Evolutionary conservation across 2,888 invertebrate genomes (phyloP).

Genomic region (Microchrysa polita): DNA sequence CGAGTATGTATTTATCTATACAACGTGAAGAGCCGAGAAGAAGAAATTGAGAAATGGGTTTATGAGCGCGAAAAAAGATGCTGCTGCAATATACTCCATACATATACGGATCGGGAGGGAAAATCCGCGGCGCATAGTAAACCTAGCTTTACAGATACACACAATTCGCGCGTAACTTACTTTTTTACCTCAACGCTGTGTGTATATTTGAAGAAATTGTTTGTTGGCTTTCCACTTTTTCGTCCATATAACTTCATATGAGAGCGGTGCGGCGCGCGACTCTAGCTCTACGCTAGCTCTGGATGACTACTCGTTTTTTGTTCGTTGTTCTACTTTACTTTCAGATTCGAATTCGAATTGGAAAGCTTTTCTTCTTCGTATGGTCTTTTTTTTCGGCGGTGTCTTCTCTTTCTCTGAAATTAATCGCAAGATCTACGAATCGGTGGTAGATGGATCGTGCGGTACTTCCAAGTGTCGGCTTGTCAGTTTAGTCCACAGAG

Average conservation of each 20-base stretch:
- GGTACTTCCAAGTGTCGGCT: background rate
- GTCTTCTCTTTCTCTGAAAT: no score
- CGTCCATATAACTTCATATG: no score
- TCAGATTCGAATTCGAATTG: constrained; percentile 34
- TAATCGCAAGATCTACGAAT: no score
- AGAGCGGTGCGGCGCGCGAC: no score
- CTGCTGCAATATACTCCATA: background rate
- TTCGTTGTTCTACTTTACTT: constrained; percentile 44
- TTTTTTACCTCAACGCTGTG: constrained; percentile 5
- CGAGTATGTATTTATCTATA: no score
- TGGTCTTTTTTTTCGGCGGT: background rate
- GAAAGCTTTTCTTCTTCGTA: constrained; percentile 34
- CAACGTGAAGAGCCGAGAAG: constrained; percentile 9
- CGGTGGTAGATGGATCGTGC: background rate
- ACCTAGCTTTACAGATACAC: constrained; percentile 16
- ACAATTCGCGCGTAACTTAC: background rate
- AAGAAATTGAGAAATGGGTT: constrained; percentile 41
- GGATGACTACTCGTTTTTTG: constrained; percentile 41
- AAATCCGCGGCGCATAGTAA: no score
- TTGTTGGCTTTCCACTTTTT: constrained; percentile 43
- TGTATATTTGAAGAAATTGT: constrained; percentile 34
- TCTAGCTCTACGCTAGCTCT: no score
- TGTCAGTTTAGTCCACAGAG: constrained; percentile 1
- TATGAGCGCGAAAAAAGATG: constrained; percentile 26
- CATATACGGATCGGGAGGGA: constrained; percentile 5